Evolutionary conservation across 2,113 vertebrate species (phyloP).

Genomic region (Mormyrus iriodes): DNA sequence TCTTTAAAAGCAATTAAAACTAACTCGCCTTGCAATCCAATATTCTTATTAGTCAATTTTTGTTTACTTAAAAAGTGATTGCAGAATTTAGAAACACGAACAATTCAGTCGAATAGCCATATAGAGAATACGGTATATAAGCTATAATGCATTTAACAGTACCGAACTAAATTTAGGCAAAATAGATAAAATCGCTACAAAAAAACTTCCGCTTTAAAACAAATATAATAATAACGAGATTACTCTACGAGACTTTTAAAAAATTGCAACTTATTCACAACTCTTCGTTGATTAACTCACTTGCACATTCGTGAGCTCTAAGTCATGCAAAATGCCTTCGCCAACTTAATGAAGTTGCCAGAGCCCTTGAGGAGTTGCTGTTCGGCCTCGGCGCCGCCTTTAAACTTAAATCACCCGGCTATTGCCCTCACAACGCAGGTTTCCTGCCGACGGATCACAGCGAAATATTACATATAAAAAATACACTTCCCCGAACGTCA

Average conservation of each 20-base stretch:
- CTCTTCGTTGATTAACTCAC: neutral
- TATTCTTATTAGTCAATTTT: neutral
- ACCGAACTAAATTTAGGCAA: neutral
- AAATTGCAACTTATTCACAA: neutral
- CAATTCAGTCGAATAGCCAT: no score
- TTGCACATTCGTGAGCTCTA: neutral
- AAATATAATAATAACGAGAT: neutral
- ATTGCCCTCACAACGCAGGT: neutral
- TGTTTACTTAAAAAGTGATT: neutral
- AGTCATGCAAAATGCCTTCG: neutral
- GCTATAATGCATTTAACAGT: neutral
- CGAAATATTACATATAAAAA: neutral
- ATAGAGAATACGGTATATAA: no score
- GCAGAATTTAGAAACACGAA: neutral
- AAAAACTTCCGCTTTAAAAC: neutral
- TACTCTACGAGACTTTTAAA: neutral
- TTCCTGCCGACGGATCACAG: conserved; percentile 1
- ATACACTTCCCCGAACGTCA: neutral
- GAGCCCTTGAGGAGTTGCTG: neutral
- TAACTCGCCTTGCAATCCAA: neutral
- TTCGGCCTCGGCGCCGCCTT: neutral
- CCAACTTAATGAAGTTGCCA: neutral
- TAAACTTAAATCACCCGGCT: conserved; percentile 2
- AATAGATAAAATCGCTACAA: neutral
- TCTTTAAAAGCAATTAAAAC: neutral